A percentile compares a stretch with the other conserved stretches of the same genome.
phyloP scores from a whole-genome alignment of 2,113 vertebrate genomes.

The Anseranas semipalmata region DNA sequence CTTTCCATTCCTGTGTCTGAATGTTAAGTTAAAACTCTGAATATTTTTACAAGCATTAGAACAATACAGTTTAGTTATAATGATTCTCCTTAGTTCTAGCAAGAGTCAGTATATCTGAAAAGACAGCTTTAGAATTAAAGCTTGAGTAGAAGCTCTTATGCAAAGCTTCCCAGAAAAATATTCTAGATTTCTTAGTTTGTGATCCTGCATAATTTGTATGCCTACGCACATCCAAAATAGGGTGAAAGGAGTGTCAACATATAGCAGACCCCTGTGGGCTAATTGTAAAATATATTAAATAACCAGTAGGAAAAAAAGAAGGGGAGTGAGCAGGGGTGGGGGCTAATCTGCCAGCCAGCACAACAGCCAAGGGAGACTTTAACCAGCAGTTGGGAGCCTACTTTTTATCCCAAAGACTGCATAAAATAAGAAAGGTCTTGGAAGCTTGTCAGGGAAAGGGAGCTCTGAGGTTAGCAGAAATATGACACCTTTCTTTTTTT shows the following conservation, averaged over 20 bases:
- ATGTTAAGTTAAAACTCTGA: not conserved
- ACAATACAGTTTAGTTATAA: not conserved
- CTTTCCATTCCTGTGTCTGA: not conserved
- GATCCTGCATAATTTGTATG: not conserved
- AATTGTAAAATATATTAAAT: slow-evolving; percentile 49
- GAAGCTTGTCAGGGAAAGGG: slow-evolving; percentile 7
- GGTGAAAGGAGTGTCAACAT: not conserved
- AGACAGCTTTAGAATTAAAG: not conserved
- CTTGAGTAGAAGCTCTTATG: not conserved
- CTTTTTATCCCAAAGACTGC: slow-evolving; percentile 17
- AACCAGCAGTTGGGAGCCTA: slow-evolving; percentile 14
- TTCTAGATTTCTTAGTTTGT: not conserved
- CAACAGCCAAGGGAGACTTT: slow-evolving; percentile 43
- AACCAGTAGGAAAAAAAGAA: not conserved
- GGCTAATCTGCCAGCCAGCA: slow-evolving; percentile 16
- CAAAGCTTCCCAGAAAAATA: not conserved
- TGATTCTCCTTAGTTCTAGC: not conserved
- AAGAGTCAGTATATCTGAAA: not conserved
- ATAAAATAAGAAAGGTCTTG: slow-evolving; percentile 32
- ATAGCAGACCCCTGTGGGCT: not conserved
- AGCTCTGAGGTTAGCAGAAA: slow-evolving; percentile 1
- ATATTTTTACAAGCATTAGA: not conserved
- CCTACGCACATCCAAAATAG: not conserved
- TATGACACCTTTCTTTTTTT: not conserved
- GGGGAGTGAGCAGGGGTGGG: no score